Base-by-base conservation (phyloP, 2,888 invertebrate species). In the Odontomyia ornata region DNA sequence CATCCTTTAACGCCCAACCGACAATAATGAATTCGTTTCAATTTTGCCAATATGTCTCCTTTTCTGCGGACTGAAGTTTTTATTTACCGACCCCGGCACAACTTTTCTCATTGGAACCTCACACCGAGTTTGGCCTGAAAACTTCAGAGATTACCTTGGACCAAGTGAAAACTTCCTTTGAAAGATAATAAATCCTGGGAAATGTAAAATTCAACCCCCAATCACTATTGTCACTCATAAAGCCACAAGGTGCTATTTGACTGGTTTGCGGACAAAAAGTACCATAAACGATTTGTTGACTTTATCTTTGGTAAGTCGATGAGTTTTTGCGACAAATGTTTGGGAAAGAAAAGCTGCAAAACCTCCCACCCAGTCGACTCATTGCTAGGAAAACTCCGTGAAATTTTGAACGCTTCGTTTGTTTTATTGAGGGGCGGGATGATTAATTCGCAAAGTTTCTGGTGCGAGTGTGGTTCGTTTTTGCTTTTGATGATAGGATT, bases 261-360 rank as follows among this genome's bases (percentile, higher is more conserved):
- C 62, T 62, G 28, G 62, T 62, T 25, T 18, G 15, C 27, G 28
- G 18, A 3, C 11, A 60, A 62, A 28, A 62, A 62, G 62, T 25
- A 62, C 27, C 62, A 62, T 62, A 62, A 62, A 62, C 62, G 62
- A 62, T 62, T 62, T 62, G 62, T 62, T 62, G 62, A 62, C 62
- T 62, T 62, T 62, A 62, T 62, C 62, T 62, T 62, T 13, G 62
- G 62, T 62, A 62, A 62, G 62, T 62, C 62, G 62, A 62, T 28
- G 28, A 62, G 62, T 62, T 62, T 57, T 62, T 27, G 27, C n/a
- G 62, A 62, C 62, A 62, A 28, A 7, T n/a, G 62, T 62, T 25
- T 2, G 62, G 21, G 21, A 52, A 52, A n/a, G 52, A 52, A 52
- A 52, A 52, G 52, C 52, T 18, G 52, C n/a, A 52, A 15, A 52